Conservation (phyloP, 2,113 vertebrate species). For the Melanostigma gelatinosum region DNA sequence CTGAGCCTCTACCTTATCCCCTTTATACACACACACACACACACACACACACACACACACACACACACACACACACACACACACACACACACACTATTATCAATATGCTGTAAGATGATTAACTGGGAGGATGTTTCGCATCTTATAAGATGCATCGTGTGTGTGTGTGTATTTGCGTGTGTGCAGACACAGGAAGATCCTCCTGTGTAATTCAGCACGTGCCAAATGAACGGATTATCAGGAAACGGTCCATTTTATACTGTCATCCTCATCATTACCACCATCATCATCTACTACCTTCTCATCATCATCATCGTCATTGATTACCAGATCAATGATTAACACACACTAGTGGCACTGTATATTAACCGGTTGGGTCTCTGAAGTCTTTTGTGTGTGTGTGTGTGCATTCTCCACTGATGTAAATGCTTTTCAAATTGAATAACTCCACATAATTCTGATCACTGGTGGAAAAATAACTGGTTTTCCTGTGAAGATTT, state of each 20-base stretch:
- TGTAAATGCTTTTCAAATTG: not conserved
- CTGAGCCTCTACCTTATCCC: slow-evolving; percentile 33
- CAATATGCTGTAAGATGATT: slow-evolving; percentile 47
- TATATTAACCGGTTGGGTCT: not conserved
- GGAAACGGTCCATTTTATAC: slow-evolving; percentile 3
- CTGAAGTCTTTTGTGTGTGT: not conserved
- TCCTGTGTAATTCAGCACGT: slow-evolving; percentile 46
- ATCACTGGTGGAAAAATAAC: not conserved
- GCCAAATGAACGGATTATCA: slow-evolving; percentile 57
- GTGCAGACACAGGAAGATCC: not conserved
- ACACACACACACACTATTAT: not conserved
- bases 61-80: slow-evolving; percentile 14
- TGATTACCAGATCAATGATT: not conserved
- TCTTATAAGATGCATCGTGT: not conserved
- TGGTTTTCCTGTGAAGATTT: not conserved
- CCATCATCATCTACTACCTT: not conserved
- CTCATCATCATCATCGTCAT: slow-evolving; percentile 17
- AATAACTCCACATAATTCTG: slow-evolving; percentile 5
- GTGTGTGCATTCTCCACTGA: not conserved
- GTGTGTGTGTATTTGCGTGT: slow-evolving; percentile 3
- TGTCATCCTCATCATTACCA: slow-evolving; percentile 19
- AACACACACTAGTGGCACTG: not conserved
- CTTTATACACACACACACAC: slow-evolving; percentile 8
- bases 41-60: slow-evolving; percentile 12
- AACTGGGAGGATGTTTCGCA: slow-evolving; percentile 1